A percentile compares a stretch with the other conserved stretches of the same genome.
Conservation (phyloP, 2,113 vertebrate species). For the Neogale vison region DNA sequence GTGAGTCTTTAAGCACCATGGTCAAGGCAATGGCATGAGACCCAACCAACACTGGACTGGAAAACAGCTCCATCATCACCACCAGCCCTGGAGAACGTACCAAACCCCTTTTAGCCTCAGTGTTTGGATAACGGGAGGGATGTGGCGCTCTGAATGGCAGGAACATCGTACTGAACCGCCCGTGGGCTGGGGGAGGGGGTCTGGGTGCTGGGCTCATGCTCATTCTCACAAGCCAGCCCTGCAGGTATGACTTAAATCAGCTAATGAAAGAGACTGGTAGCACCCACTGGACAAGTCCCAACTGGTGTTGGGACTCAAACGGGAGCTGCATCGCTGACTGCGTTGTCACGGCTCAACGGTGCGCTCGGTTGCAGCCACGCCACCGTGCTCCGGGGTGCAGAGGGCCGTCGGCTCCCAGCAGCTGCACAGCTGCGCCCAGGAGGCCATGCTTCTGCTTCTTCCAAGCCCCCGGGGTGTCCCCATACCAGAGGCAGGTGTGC, state of each 20-base stretch:
- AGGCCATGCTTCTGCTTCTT: neutral
- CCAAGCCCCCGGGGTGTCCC: neutral
- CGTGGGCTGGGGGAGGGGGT: fast-evolving
- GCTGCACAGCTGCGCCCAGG: fast-evolving
- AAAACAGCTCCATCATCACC: fast-evolving
- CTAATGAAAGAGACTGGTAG: fast-evolving
- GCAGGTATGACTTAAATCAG: fast-evolving
- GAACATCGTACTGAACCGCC: fast-evolving
- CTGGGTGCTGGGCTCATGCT: neutral
- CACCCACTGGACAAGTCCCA: fast-evolving
- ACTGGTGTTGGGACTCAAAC: fast-evolving
- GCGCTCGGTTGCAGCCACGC: neutral
- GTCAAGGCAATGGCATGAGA: fast-evolving
- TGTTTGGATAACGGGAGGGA: neutral
- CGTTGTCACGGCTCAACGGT: fast-evolving
- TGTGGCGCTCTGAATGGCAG: fast-evolving
- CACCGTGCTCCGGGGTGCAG: fast-evolving
- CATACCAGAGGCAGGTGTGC: neutral
- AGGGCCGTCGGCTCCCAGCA: fast-evolving
- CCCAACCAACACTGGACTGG: too few relatives aligned
- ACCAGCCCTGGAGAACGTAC: neutral
- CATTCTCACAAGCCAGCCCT: fast-evolving
- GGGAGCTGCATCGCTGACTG: fast-evolving
- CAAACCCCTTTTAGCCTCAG: neutral
- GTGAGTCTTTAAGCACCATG: fast-evolving